These are phyloP conservation scores for Agonopterix alstromeriana DNA, from an alignment of 2,888 invertebrate species.

Conservation along the genomic window DNA sequence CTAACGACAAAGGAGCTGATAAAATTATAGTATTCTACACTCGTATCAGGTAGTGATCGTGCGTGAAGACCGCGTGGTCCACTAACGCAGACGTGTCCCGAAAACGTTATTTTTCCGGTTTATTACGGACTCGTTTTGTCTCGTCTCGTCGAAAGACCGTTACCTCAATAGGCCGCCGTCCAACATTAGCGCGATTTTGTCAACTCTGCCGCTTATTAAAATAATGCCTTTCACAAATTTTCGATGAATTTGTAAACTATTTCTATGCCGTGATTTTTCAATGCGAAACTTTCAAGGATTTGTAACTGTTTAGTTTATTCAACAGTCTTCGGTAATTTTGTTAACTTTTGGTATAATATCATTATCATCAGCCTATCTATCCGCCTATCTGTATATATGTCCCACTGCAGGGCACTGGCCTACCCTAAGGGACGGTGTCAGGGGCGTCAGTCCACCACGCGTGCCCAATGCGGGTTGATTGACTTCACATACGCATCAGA, in stretches of 20 bases:
- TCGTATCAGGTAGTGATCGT: conserved; percentile 44
- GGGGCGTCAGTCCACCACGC: no score
- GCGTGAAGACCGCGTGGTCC: conserved; percentile 31
- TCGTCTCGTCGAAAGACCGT: conserved; percentile 39
- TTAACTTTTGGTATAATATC: not conserved
- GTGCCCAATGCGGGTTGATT: not conserved
- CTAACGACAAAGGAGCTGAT: conserved; percentile 10
- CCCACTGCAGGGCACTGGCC: no score
- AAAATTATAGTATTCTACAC: conserved; percentile 33
- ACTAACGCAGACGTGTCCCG: conserved; percentile 45
- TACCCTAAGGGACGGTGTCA: no score
- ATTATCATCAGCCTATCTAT: not conserved
- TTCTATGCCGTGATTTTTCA: not conserved
- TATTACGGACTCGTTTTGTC: conserved; percentile 47
- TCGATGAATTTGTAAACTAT: not conserved
- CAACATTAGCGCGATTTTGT: conserved; percentile 13
- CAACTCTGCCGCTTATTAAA: conserved; percentile 7
- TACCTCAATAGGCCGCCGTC: conserved; percentile 38
- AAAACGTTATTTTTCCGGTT: conserved; percentile 72
- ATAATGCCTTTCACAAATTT: conserved; percentile 13
- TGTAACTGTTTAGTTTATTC: not conserved
- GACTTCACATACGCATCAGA: no score
- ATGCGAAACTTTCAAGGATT: not conserved
- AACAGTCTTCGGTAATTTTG: not conserved
- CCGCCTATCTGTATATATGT: no score